Evolutionary conservation across 2,797 vertebrate genomes (phyloP), one percentile per base, ranked within the genome.

Genomic region (Eulemur albifrons): DNA sequence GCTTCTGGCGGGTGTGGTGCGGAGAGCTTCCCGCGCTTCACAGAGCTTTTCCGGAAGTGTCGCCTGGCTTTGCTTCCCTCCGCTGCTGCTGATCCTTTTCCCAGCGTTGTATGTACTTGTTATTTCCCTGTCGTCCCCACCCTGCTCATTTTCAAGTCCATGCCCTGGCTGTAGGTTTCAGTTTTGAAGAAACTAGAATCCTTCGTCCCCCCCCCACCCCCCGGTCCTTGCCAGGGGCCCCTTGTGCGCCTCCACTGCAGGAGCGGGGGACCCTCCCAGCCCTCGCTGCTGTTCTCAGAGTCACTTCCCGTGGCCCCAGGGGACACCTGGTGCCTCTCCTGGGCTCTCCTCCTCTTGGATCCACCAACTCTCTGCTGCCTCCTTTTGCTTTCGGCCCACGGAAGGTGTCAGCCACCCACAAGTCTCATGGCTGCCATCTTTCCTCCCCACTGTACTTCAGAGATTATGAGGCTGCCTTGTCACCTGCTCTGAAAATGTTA

Each of bases 1-100:
- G 38, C 32, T 38, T 0, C 21, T 2, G 1, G 38, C 27, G 9
- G 10, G 69, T 1, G 2, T 0, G 27, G 27, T 17, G 15, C n/a
- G 0, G n/a, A 38, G 8, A 7, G 61, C 73, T 15, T 48, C 21
- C 7, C 61, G 10, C 35, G 7, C 50, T 13, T 54, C 4, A 13
- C 75, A 9, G 38, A 27, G 25, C 70, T 73, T 52, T 35, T 23
- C 75, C 11, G 14, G 32, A 6, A n/a, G 20, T 11, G 20, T n/a
- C 2, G 17, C 65, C n/a, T 35, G 43, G 43, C 57, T 59, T 20
- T 2, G 5, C 35, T 40, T 52, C 27, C 27, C 59, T 61, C 70
- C 32, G 25, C 23, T 43, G 2, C 10, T 10, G 27, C 38, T 38
- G 38, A 38, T 38, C 18, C 61, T 11, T n/a, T 77, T 13, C 38